Evolutionary conservation across 2,113 vertebrate species (phyloP), one percentile per base, ranked within the genome.

Genomic region (Empidonax traillii): DNA sequence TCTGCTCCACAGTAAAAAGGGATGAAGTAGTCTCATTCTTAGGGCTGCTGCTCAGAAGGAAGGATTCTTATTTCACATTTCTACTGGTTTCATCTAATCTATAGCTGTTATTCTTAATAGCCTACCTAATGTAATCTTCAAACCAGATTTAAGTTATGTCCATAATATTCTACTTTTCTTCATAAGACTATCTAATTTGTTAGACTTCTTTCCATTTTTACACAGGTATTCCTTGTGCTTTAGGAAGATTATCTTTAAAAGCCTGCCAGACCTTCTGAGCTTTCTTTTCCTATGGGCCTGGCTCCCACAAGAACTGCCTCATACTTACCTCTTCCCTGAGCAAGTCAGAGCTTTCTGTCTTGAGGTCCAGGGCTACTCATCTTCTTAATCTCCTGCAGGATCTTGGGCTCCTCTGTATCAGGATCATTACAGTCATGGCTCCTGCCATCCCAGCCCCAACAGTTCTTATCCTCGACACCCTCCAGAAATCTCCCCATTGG

Each of bases 201-300:
- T 85, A 77, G 81, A 80, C 10, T 55, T 92, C 41, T 85, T 91
- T 61, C n/a, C 15, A 56, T 81, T 95, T 96, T 81, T 93, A 78
- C 47, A 51, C 9, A 47, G 67, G 46, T 41, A 79, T 95, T 95
- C 28, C 25, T 41, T 41, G 27, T 28, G 25, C 20, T 63, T 41
- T 21, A 63, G 37, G 37, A 63, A 63, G 27, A 41, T 41, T 41
- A 30, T 28, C 37, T 41, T 63, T 63, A 41, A 21, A 41, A 18
- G 27, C 39, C 61, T 28, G 25, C 11, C 28, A 30, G 25, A 14
- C 27, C 27, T 62, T 62, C 41, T 62, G 37, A 62, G 18, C 39
- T 41, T 30, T 39, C 30, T 30, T 41, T 41, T 41, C 27, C 61
- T 63, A 12, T 8, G 19, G 37, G 37, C 18, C 8, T 63, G 37